These are phyloP conservation scores for Helarctos malayanus DNA, from an alignment of 2,797 vertebrate species.

Conservation along the genomic window DNA sequence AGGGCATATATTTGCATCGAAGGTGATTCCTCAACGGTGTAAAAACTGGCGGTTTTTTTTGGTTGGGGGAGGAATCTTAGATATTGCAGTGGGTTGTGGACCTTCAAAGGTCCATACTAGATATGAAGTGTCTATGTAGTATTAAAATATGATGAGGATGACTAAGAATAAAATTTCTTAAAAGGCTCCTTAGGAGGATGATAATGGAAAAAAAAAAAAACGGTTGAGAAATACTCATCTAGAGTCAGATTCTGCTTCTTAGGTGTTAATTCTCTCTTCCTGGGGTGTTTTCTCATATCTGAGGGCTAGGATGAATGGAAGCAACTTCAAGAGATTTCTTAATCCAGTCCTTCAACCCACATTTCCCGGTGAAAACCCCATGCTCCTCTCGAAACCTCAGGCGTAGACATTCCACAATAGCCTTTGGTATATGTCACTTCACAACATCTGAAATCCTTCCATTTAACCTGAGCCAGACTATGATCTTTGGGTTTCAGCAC, in stretches of 20 bases:
- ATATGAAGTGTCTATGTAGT: background rate
- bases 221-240: background rate
- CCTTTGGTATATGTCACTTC: background rate
- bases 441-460: background rate
- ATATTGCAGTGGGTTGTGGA: background rate
- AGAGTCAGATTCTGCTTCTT: slow-evolving; percentile 33
- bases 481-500: slow-evolving; percentile 26
- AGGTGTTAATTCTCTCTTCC: background rate
- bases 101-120: background rate
- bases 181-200: background rate
- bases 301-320: slow-evolving; percentile 2
- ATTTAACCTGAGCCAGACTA: background rate
- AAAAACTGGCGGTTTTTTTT: background rate
- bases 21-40: background rate
- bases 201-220: background rate
- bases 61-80: background rate
- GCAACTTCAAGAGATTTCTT: slow-evolving; percentile 4
- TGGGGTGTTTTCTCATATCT: slow-evolving; percentile 43
- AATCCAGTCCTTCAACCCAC: background rate
- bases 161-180: background rate
- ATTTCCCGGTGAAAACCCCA: background rate
- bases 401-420: background rate
- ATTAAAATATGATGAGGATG: background rate
- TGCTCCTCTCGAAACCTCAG: background rate
- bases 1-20: background rate